These are phyloP conservation scores for Otis tarda DNA, from an alignment of 2,113 vertebrate genomes.

Conservation along the genomic window DNA sequence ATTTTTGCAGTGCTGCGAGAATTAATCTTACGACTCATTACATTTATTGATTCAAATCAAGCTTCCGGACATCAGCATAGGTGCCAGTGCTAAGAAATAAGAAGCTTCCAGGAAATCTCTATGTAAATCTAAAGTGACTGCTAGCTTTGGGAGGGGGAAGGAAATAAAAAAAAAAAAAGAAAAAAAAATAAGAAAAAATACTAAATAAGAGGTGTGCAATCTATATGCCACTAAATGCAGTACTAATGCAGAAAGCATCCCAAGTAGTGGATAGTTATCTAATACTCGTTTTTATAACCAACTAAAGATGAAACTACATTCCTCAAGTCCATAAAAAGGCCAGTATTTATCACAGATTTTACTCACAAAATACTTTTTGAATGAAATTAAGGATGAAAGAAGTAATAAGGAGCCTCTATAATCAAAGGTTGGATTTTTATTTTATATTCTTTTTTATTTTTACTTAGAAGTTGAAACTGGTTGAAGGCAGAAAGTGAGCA, in stretches of 20 bases:
- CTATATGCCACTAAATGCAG: background rate
- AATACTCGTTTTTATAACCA: background rate
- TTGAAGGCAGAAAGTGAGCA: background rate
- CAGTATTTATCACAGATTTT: background rate
- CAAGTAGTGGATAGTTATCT: too few relatives aligned
- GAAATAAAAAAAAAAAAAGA: background rate
- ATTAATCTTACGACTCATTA: conserved; percentile 28
- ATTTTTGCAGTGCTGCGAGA: background rate
- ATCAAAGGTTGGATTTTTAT: background rate
- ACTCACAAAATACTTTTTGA: background rate
- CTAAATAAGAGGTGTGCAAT: background rate
- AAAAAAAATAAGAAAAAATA: background rate
- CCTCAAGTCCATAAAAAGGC: background rate
- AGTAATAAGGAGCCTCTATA: background rate
- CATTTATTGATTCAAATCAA: conserved; percentile 51
- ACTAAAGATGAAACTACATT: background rate
- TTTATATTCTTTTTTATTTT: background rate
- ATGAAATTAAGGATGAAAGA: background rate
- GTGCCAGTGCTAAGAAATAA: conserved; percentile 42
- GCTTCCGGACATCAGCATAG: background rate
- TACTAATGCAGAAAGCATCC: background rate
- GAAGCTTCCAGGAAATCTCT: conserved; percentile 43
- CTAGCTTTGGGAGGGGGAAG: background rate
- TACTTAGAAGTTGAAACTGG: background rate
- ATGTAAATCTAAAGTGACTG: background rate